Base-by-base conservation (phyloP, 2,888 invertebrate species). In the Drosophila greeni region DNA sequence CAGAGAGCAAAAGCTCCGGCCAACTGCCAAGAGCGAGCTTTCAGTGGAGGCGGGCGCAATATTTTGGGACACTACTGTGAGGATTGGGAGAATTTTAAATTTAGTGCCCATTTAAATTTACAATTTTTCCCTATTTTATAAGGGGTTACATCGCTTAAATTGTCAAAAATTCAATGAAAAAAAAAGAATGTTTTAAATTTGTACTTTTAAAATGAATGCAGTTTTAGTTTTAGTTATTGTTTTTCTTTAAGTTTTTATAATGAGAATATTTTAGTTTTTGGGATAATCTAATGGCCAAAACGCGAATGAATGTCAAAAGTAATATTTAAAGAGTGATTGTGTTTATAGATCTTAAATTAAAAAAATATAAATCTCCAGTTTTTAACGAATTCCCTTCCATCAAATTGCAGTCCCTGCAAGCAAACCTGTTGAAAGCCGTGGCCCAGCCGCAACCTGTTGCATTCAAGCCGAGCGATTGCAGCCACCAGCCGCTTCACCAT, bases 401-500 rank as follows among this genome's bases (percentile, higher is more conserved):
- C 2, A 24, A 12, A 31, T 67, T 66, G 1, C 60, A 81, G 74
- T 55, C 45, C 61, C 49, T 61, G 58, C 16, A 49, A 40, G 33
- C 23, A 40, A 53, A 59, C 53, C 66, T 85, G 84, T 76, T 81
- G 67, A 70, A 74, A 81, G 67, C 73, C 81, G 85, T 80, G 75
- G 80, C 75, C 67, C 47, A 71, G 66, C 75, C 76, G 72, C 77
- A 86, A 74, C 45, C 82, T 80, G 75, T 71, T 81, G 73, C 70
- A 51, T 55, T 66, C 53, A 79, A 78, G 57, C 73, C 62, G 43
- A 79, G 76, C 51, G 57, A 72, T 65, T 66, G 42, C 49, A 42
- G 33, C 65, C 49, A 24, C 29, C 55, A 47, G 49, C 23, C 37
- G 40, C 54, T 39, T 24, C 40, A 57, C 7, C 58, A 61, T 60